phyloP scores from a whole-genome alignment of 2,888 invertebrate species.

The Oscheius sp. region DNA sequence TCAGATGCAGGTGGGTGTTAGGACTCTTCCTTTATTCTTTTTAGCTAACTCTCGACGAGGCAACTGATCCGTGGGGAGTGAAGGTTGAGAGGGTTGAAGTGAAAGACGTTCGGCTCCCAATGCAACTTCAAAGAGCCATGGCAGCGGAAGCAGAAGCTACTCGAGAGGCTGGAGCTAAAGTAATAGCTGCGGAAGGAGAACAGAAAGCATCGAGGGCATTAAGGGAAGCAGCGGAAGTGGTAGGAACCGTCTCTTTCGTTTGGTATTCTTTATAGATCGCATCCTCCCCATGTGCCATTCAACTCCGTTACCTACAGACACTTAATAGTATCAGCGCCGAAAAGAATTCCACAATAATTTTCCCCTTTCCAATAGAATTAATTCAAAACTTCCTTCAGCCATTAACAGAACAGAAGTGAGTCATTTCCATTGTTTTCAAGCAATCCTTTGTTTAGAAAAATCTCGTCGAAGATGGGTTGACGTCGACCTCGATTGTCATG shows the following conservation, averaged over 20 bases:
- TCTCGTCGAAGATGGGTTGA: constrained; percentile 20
- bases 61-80: constrained; percentile 73
- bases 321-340: constrained; percentile 83
- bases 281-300: constrained; percentile 83
- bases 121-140: constrained; percentile 62
- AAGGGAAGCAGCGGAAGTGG: constrained; percentile 84
- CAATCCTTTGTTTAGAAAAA: background rate
- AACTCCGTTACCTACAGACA: constrained; percentile 80
- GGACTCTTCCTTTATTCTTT: background rate
- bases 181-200: constrained; percentile 74
- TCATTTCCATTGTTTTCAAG: background rate
- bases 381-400: constrained; percentile 36
- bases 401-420: constrained; percentile 7
- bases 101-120: constrained; percentile 72
- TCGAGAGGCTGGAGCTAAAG: constrained; percentile 70
- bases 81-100: constrained; percentile 88
- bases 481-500: background rate
- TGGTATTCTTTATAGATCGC: constrained; percentile 74
- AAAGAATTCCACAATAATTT: constrained; percentile 97
- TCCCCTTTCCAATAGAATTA: constrained; percentile 87
- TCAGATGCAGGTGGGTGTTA: constrained; percentile 81
- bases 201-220: constrained; percentile 81
- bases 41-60: constrained; percentile 70
- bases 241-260: constrained; percentile 3
- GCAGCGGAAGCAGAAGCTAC: constrained; percentile 65